Base-by-base conservation (phyloP, 2,797 vertebrate species). In the Hirundo rustica region DNA sequence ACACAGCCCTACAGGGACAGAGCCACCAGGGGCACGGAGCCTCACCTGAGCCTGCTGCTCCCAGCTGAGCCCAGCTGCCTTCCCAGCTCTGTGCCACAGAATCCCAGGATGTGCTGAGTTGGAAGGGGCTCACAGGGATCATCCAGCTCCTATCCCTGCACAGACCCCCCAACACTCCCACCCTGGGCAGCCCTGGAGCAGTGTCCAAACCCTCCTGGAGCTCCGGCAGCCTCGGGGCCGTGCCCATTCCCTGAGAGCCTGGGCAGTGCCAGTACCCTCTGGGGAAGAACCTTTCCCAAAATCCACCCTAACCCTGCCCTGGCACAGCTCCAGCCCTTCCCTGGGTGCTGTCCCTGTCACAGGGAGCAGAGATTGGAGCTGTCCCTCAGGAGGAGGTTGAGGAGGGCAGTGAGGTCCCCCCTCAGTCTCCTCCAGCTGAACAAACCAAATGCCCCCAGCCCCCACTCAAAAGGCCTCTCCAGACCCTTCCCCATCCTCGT, bases 271-370 rank as follows among this genome's bases (percentile, higher is more conserved):
- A 61, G 30, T 70, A 54, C 55, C 45, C 26, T 67, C 22, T 61
- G 32, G 34, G 17, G 14, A 4, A 12, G 30, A 29, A 4, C 13
- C 22, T 81, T 47, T 6, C 14, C 62, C 42, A 2, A n/a, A 0
- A 0, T 13, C 77, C 62, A 2, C 0, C 55, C 64, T 10, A 0
- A 55, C 0, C 36, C 77, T 68, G 16, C 13, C 42, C 64, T 75
- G 86, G 1, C 55, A 0, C 57, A 76, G 19, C 57, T 51, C 19
- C 50, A 82, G 36, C 71, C 11, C 0, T 21, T 23, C 42, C 77
- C 47, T 54, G 15, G 21, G 3, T 7, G 3, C 55, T 75, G 48
- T 36, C 42, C 7, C 62, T 62, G 45, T 26, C 45, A 3, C 48
- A 40, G 18, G 11, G 17, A 30, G 32, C 66, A 62, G 62, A 36